Evolutionary conservation across 2,888 invertebrate species (phyloP), one percentile per base, ranked within the genome.

Genomic region (Heliconius sara): DNA sequence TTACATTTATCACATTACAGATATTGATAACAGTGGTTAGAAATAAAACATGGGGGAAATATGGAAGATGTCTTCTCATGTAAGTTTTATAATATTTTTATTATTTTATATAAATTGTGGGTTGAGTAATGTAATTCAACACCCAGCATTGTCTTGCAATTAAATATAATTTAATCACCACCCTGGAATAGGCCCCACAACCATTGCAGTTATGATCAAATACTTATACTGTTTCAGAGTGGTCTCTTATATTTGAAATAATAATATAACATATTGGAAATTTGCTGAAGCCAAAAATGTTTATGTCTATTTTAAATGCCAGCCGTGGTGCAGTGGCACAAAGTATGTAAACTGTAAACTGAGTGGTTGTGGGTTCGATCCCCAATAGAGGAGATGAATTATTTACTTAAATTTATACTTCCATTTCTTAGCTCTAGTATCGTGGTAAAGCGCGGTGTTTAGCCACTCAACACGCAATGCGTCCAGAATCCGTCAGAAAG

Each of bases 1-100:
- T 47, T 25, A 47, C 13, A 25, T 16, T 43, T 43, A 27, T 70
- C 25, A 70, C 16, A 25, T 57, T 63, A 9, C 34, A 76, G 27
- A 19, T 72, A 63, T 47, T 68, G 43, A 39, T 68, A 78, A 73
- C 34, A 70, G 34, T 57, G 19, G 43, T 68, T n/a, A 25, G 13
- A 70, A 16, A 6, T 2, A 25, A n/a, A 80, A 65, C 25, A 83
- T 83, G 82, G 77, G 68, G 22, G 78, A 80, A 39, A 77, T 83
- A 71, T 82, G 79, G 75, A 91, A 89, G 83, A 91, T 92, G 91
- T 87, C 89, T 79, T 84, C 90, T 9, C 91, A 92, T 86, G 92
- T 91, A 83, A 86, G 87, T 85, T 79, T 39, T 39, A 39, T 39
- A 39, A 39, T 39, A 39, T 39, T 39, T 39, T 39, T 39, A 9